phyloP scores from a whole-genome alignment of 2,797 vertebrate species.

The Chloroceryle inda region DNA sequence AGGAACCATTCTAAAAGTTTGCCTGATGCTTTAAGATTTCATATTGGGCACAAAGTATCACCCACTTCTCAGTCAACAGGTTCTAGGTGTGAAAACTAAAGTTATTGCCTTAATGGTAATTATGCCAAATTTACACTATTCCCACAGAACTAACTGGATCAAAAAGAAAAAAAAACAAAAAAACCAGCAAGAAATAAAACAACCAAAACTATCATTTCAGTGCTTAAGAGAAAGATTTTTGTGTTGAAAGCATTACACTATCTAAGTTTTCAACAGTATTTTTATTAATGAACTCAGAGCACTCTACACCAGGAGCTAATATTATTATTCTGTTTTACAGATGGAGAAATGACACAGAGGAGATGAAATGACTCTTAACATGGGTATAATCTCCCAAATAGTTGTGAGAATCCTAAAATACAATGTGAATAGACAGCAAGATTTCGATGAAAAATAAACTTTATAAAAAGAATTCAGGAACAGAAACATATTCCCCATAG shows the following conservation, averaged over 20 bases:
- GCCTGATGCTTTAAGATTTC: not conserved
- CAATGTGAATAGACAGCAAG: not conserved
- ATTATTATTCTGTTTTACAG: not conserved
- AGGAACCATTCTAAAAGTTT: slow-evolving; percentile 21
- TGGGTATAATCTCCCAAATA: not conserved
- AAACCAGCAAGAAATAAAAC: too few species aligned
- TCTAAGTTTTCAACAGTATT: not conserved
- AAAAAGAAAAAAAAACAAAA: not conserved
- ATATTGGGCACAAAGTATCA: not conserved
- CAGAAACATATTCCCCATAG: not conserved
- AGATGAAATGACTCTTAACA: not conserved
- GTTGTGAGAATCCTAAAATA: not conserved
- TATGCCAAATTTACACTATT: not conserved
- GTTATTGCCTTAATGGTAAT: not conserved
- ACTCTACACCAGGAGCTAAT: not conserved
- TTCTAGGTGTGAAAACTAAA: not conserved
- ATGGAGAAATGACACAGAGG: not conserved
- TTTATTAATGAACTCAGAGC: not conserved
- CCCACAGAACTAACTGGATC: not conserved
- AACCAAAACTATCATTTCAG: not conserved
- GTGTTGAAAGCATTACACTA: not conserved
- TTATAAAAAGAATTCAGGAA: not conserved
- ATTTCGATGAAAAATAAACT: not conserved
- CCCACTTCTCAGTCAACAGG: not conserved
- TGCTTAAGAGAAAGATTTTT: not conserved